Conservation (phyloP, 2,113 vertebrate species). For the Manacus vitellinus region DNA sequence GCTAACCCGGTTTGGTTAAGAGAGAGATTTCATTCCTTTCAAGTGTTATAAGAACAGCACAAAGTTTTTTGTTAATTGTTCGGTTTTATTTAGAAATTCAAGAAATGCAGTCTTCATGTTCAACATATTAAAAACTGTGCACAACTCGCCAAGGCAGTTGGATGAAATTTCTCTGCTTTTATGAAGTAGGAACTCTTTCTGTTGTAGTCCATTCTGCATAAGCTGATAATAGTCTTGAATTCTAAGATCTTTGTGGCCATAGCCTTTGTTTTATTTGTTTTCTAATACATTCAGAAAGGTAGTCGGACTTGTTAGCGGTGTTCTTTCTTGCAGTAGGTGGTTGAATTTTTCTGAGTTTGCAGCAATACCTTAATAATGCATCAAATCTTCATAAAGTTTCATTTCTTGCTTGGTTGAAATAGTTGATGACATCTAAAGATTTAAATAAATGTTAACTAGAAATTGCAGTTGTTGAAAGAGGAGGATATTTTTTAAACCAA, state of each 20-base stretch:
- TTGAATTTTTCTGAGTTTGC: not conserved
- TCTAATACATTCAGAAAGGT: not conserved
- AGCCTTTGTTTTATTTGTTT: not conserved
- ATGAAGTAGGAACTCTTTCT: not conserved
- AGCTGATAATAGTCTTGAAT: not conserved
- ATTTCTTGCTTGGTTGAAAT: not conserved
- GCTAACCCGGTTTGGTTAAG: not conserved
- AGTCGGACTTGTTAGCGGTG: not conserved
- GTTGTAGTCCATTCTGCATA: not conserved
- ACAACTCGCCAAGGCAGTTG: not conserved
- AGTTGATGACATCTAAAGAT: not conserved
- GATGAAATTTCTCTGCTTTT: not conserved
- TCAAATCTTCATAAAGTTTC: not conserved
- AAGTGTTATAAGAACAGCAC: not conserved
- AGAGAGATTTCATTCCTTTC: not conserved
- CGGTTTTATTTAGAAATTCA: not conserved
- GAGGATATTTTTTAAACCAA: not conserved
- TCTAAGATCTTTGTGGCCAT: not conserved
- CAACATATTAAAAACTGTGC: not conserved
- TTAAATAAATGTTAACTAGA: not conserved
- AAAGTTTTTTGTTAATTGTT: not conserved
- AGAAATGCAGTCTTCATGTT: not conserved
- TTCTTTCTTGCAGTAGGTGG: not conserved
- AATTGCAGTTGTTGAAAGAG: not conserved
- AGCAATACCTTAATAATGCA: not conserved